Conservation (phyloP, 2,797 vertebrate genomes). For the Acestrorhynchus altus region DNA sequence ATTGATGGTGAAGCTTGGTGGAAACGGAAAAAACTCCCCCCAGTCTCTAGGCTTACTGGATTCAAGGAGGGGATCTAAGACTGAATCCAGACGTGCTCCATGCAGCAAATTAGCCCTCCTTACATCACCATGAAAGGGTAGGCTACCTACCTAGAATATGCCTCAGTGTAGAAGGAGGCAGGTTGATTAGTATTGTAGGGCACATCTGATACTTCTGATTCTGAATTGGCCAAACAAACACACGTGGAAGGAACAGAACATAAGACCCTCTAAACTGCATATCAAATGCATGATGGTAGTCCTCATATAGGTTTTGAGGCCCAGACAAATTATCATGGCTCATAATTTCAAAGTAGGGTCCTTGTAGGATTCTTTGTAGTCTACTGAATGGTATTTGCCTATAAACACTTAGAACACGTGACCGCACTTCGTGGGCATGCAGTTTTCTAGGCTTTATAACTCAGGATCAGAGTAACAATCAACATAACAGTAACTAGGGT, state of each 20-base stretch:
- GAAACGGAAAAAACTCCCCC: slow-evolving; percentile 36
- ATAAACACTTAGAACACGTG: too few species aligned
- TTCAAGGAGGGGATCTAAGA: slow-evolving; percentile 35
- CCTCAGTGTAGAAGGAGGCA: background rate
- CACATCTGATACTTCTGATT: too few species aligned
- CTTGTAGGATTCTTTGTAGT: background rate
- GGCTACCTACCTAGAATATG: background rate
- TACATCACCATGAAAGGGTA: background rate
- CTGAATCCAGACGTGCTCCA: slow-evolving; percentile 41
- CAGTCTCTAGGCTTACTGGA: slow-evolving; percentile 42
- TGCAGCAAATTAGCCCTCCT: slow-evolving; percentile 29
- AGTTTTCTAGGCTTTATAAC: too few species aligned
- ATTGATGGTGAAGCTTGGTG: slow-evolving; percentile 36
- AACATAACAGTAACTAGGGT: too few species aligned
- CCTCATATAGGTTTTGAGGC: background rate
- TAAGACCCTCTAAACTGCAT: too few species aligned
- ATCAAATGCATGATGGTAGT: too few species aligned
- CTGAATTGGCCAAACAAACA: too few species aligned
- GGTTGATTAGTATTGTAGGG: too few species aligned
- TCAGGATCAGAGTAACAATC: too few species aligned
- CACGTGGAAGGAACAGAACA: too few species aligned
- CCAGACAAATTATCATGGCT: background rate
- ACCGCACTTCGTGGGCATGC: too few species aligned
- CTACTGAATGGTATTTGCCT: too few species aligned
- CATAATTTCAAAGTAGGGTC: background rate